Conservation (phyloP, 2,113 vertebrate species). For the Gopherus flavomarginatus region DNA sequence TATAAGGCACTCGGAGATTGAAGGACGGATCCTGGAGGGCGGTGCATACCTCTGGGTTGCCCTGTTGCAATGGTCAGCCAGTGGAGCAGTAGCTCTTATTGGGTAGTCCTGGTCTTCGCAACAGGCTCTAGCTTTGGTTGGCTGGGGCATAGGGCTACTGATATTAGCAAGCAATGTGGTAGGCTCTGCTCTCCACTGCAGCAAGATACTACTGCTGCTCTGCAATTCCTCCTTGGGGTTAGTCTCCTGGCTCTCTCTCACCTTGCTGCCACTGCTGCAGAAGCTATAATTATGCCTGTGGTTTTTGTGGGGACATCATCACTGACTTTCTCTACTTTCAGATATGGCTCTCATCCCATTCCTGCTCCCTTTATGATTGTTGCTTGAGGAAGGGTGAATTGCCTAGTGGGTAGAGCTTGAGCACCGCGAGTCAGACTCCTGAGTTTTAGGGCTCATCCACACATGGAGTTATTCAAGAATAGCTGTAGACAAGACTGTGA, state of each 20-base stretch:
- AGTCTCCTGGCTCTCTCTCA: not conserved
- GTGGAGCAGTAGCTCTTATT: not conserved
- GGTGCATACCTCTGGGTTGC: not conserved
- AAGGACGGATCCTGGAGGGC: not conserved
- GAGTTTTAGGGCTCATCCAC: not conserved
- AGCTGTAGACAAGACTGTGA: not conserved
- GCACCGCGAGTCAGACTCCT: not conserved
- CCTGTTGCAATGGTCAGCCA: not conserved
- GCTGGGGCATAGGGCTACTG: not conserved
- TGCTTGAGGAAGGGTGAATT: not conserved
- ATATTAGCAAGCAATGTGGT: not conserved
- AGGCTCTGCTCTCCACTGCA: not conserved
- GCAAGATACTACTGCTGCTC: not conserved
- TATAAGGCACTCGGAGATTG: not conserved
- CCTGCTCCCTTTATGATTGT: not conserved
- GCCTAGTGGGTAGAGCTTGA: not conserved
- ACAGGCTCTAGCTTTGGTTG: rapidly evolving
- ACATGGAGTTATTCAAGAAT: not conserved
- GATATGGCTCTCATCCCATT: not conserved
- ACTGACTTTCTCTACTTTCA: not conserved
- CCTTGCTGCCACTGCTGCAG: not conserved
- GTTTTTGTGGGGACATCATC: not conserved
- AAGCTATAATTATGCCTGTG: not conserved
- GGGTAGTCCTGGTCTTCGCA: not conserved
- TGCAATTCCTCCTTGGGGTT: not conserved